Base-by-base conservation (phyloP, 2,113 vertebrate species). In the Myodes glareolus region DNA sequence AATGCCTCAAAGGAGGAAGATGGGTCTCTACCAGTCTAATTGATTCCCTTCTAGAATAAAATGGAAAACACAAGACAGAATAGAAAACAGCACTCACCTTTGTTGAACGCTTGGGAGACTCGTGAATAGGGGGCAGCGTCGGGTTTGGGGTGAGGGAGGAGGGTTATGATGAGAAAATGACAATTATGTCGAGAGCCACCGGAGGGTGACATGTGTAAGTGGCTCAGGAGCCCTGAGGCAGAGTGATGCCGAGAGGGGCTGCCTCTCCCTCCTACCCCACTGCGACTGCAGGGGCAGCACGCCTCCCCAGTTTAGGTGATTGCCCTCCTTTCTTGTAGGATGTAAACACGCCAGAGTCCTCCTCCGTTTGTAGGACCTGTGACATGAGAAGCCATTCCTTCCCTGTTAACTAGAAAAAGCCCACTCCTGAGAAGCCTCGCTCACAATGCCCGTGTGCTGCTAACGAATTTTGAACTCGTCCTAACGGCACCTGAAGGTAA, bases 171-270 rank as follows among this genome's bases (percentile, higher is more conserved):
- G 97, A 98, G 96, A 98, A 98, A 98, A 98, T 98, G 99, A 98
- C 98, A 97, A 98, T 99, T 99, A 99, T 99, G 99, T 98, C 96
- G 98, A 92, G 98, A 98, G 98, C 94, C 98, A 98, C 98, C 8
- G 1, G 29, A 98, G 98, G 98, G 98, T 94, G 96, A 98, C 36
- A 0, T n/a, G 98, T 98, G 98, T 68, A 29, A 84, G 65, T 98
- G 99, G 93, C 97, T 97, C 98, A 97, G 98, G 98, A 12, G 63
- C 42, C 39, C 36, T 1, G 3, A 3, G 0, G 25, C 2, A 1
- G 21, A 93, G 96, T 55, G 11, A 93, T 97, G 98, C 98, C 98
- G 98, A 99, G 99, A 76, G 98, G 98, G 97, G 96, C 97, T 98
- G 96, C 97, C 94, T 98, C 98, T 98, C 67, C 96, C 5, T 8